Base-by-base conservation (phyloP, 2,888 invertebrate species). In the Lypha dubia region DNA sequence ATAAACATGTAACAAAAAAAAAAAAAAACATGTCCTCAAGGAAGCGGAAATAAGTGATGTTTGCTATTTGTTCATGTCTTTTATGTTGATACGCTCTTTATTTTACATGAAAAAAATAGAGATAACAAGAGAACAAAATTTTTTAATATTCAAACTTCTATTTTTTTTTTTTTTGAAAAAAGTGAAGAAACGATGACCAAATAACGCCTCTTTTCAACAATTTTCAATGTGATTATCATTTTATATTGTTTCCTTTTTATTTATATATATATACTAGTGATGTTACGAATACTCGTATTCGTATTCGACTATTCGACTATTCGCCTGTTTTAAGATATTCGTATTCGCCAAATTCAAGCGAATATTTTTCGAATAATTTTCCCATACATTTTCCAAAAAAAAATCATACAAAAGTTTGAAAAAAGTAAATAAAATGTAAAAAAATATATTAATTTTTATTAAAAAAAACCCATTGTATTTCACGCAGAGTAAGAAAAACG, bases 161-260 rank as follows among this genome's bases (percentile, higher is more conserved):
- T n/a, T n/a, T n/a, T n/a, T n/a, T n/a, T n/a, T n/a, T n/a, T 51
- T 5, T 53, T 60, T 70, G 22, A 51, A 35, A 79, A 32, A 24
- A 44, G n/a, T 8, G 38, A 62, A 38, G 51, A 51, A 79, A 51
- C 32, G 5, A 44, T n/a, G 28, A n/a, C 4, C 0, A 13, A 4
- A 1, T 68, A 22, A 44, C 46, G 49, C 24, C 51, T 46, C 67
- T 58, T 56, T 41, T 13, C 15, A 35, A 13, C 65, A 17, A 62
- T 77, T 83, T 68, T 56, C 68, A 62, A 77, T 83, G 79, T 75
- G 79, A 83, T 79, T 79, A 75, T 75, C 58, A 60, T 75, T 70
- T 22, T 7, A 11, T 79, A 32, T 62, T 41, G 60, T 74, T 74
- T 56, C 56, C 28, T 63, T 79, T 51, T 58, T n/a, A 44, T n/a